These are phyloP conservation scores for Borostomias antarcticus DNA, from an alignment of 2,797 vertebrate genomes.

Conservation along the genomic window DNA sequence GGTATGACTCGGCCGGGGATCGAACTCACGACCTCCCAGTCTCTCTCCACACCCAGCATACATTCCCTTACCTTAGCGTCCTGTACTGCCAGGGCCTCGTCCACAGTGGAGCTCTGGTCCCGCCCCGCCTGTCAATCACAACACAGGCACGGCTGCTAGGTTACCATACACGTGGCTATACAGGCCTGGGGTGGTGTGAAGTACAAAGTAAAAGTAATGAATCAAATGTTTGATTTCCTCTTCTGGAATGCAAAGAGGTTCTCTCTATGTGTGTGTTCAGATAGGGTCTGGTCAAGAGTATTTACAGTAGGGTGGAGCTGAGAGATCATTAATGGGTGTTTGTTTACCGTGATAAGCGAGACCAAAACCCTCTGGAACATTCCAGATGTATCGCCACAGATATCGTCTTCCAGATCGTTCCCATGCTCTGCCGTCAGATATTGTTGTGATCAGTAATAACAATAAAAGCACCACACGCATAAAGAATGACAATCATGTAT, in stretches of 20 bases:
- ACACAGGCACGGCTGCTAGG: slow-evolving; percentile 1
- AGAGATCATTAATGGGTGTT: not conserved
- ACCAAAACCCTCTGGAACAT: slow-evolving; percentile 93
- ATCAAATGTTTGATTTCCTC: not conserved
- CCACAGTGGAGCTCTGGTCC: slow-evolving; percentile 79
- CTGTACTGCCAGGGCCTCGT: slow-evolving; percentile 77
- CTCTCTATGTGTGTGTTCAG: not conserved
- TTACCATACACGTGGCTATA: not conserved
- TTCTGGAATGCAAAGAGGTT: not conserved
- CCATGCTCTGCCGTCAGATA: slow-evolving; percentile 76
- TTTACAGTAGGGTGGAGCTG: not conserved
- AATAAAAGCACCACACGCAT: not conserved
- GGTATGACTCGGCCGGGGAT: no score
- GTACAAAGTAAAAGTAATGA: not conserved
- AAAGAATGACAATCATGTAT: not conserved
- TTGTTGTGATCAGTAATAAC: not conserved
- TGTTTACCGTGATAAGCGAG: slow-evolving; percentile 87
- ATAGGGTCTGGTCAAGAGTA: not conserved
- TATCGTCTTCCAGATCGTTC: slow-evolving; percentile 82
- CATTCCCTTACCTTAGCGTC: slow-evolving; percentile 91
- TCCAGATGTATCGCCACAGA: slow-evolving; percentile 90
- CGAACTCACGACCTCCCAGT: no score
- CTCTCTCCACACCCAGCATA: no score
- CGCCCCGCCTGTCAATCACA: slow-evolving; percentile 82
- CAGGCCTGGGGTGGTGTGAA: not conserved